Percentiles rank a stretch among this genome's conserved stretches.
Conservation (phyloP, 2,888 invertebrate species). For the Sinotaia quadrata region DNA sequence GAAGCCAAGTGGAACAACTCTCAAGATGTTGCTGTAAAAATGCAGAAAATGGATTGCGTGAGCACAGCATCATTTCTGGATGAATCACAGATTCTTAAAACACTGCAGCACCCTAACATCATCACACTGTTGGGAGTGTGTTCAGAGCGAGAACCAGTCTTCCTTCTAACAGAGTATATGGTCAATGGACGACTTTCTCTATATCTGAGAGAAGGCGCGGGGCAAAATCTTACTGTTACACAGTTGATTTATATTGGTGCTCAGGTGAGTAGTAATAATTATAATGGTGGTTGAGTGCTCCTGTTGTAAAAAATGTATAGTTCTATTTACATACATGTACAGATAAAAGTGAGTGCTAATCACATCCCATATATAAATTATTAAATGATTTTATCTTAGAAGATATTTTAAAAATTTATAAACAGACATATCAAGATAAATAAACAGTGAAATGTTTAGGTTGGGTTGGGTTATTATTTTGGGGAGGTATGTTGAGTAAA, state of each 20-base stretch:
- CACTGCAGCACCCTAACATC: conserved; percentile 77
- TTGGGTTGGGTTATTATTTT: too few relatives aligned
- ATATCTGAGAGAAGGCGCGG: conserved; percentile 79
- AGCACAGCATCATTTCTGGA: conserved; percentile 96
- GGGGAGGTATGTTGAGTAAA: too few relatives aligned
- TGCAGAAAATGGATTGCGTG: conserved; percentile 89
- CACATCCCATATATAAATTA: too few relatives aligned
- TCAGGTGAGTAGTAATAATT: conserved; percentile 81
- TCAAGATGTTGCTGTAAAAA: conserved; percentile 99
- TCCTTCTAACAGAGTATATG: conserved; percentile 95
- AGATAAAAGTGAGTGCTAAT: too few relatives aligned
- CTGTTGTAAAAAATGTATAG: too few relatives aligned
- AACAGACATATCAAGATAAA: too few relatives aligned
- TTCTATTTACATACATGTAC: too few relatives aligned
- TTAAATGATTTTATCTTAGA: too few relatives aligned
- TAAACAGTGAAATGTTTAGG: too few relatives aligned
- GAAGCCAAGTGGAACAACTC: conserved; percentile 89
- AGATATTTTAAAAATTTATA: too few relatives aligned
- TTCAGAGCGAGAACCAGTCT: conserved; percentile 88
- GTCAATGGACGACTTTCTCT: conserved; percentile 94
- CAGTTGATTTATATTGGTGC: conserved; percentile 92
- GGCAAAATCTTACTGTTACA: conserved; percentile 83
- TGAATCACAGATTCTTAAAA: conserved; percentile 77
- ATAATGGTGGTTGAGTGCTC: too few relatives aligned
- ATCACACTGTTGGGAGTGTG: conserved; percentile 95